Percentiles rank a stretch among this genome's conserved stretches.
These are phyloP conservation scores for Hucho hucho DNA, from an alignment of 2,113 vertebrate species.

Conservation along the genomic window DNA sequence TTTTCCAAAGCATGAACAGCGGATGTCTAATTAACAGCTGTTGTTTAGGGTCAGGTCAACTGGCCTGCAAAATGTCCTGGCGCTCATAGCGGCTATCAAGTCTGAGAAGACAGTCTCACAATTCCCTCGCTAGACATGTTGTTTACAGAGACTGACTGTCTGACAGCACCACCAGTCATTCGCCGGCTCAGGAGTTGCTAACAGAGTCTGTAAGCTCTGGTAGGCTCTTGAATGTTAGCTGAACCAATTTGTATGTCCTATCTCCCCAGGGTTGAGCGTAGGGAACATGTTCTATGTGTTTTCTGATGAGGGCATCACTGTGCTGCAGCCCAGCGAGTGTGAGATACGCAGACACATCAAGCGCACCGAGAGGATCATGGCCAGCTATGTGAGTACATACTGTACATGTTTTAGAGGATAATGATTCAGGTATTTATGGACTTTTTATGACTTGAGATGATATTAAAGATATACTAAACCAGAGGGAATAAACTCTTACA, in stretches of 20 bases:
- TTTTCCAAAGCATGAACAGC: no score
- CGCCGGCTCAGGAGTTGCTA: no score
- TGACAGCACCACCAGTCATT: slow-evolving; percentile 19
- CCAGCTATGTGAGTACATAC: slow-evolving; percentile 83
- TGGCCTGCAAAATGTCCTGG: no score
- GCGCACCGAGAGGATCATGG: slow-evolving; percentile 83
- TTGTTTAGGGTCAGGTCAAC: slow-evolving; percentile 11
- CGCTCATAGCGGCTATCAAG: no score
- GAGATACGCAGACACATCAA: slow-evolving; percentile 89
- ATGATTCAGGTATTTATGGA: no score
- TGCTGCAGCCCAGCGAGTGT: slow-evolving; percentile 88
- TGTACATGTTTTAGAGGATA: neutral
- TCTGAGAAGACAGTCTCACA: no score
- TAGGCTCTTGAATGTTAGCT: slow-evolving; percentile 38
- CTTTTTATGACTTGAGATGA: no score
- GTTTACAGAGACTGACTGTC: slow-evolving; percentile 38
- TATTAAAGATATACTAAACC: no score
- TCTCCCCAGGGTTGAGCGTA: slow-evolving; percentile 84
- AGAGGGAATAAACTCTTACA: no score
- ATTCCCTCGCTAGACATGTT: slow-evolving; percentile 17
- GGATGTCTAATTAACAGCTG: slow-evolving; percentile 17
- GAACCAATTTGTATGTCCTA: slow-evolving; percentile 38
- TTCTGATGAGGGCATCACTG: slow-evolving; percentile 85
- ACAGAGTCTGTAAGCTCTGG: neutral
- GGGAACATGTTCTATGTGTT: slow-evolving; percentile 97